Evolutionary conservation across 92 coral and sea anemone species (phyloP).

Genomic region (Bergia sp.): DNA sequence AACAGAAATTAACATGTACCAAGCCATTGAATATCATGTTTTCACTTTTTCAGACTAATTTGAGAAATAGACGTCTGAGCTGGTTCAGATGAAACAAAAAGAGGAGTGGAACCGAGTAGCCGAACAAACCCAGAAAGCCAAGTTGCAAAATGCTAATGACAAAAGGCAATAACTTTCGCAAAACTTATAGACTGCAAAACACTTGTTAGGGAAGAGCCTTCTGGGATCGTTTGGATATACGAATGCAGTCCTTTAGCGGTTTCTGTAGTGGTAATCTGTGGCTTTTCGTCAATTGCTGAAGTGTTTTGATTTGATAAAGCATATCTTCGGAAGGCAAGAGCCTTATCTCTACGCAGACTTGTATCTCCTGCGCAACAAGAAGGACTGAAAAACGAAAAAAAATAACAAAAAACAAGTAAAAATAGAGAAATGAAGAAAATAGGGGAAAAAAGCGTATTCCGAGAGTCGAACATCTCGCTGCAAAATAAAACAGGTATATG

Average conservation of each 20-base stretch:
- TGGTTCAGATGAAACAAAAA: not conserved
- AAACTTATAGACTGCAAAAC: not conserved
- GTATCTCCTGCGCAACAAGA: not conserved
- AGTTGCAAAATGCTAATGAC: not conserved
- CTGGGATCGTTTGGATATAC: not conserved
- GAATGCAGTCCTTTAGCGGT: not conserved
- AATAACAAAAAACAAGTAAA: not conserved
- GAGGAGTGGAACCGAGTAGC: not conserved
- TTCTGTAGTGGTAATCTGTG: not conserved
- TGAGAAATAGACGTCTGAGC: not conserved
- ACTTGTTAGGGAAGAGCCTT: not conserved
- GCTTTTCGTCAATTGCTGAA: not conserved
- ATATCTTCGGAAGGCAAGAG: not conserved
- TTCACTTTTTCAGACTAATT: not conserved
- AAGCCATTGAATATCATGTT: no score
- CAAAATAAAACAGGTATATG: no score
- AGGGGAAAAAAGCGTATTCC: no score
- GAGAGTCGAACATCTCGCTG: not conserved
- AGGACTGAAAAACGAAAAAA: not conserved
- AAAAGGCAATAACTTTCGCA: no score
- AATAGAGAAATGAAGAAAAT: not conserved
- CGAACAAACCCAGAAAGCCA: not conserved
- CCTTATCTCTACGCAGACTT: no score
- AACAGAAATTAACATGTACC: not conserved
- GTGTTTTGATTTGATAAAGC: no score